A percentile compares a stretch with the other conserved stretches of the same genome.
These are phyloP conservation scores for Scopus umbretta DNA, from an alignment of 2,113 vertebrate species.

Conservation along the genomic window DNA sequence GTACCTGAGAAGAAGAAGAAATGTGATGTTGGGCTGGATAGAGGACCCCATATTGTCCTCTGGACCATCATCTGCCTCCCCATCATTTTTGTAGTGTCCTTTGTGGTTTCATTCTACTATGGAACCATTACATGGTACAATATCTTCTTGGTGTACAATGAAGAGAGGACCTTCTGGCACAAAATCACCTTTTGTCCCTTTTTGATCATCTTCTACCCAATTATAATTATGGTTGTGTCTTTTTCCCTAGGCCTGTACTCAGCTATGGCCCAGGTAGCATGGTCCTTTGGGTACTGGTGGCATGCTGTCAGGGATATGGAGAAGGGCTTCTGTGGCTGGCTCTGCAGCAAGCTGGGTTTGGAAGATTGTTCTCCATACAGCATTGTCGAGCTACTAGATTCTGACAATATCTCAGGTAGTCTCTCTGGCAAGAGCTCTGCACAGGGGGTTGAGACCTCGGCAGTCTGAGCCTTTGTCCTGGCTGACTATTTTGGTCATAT, in stretches of 20 bases:
- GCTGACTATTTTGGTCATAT: background rate
- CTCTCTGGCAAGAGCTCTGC: slow-evolving; percentile 82
- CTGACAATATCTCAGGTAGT: slow-evolving; percentile 87
- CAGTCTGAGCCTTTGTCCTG: slow-evolving; percentile 70
- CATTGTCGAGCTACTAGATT: slow-evolving; percentile 93
- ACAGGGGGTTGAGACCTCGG: slow-evolving; percentile 86
- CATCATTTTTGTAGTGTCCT: slow-evolving; percentile 89
- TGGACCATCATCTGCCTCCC: slow-evolving; percentile 96
- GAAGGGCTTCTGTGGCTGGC: slow-evolving; percentile 98
- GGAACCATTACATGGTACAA: slow-evolving; percentile 99
- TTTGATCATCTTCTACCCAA: slow-evolving; percentile 93
- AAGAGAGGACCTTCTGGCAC: slow-evolving; percentile 99
- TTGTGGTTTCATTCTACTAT: slow-evolving; percentile 96
- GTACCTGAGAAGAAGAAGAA: slow-evolving; percentile 66
- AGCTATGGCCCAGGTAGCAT: slow-evolving; percentile 89
- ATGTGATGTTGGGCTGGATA: slow-evolving; percentile 81
- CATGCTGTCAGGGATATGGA: slow-evolving; percentile 89
- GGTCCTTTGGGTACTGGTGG: slow-evolving; percentile 96
- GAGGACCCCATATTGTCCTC: slow-evolving; percentile 89
- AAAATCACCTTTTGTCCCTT: slow-evolving; percentile 95
- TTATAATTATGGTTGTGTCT: slow-evolving; percentile 92
- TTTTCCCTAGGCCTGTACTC: slow-evolving; percentile 89
- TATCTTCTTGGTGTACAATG: slow-evolving; percentile 97
- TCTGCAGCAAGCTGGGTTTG: slow-evolving; percentile 91
- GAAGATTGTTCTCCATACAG: slow-evolving; percentile 98